Base-by-base conservation (phyloP, 1,140 invertebrate species). In the Mizuhopecten yessoensis region DNA sequence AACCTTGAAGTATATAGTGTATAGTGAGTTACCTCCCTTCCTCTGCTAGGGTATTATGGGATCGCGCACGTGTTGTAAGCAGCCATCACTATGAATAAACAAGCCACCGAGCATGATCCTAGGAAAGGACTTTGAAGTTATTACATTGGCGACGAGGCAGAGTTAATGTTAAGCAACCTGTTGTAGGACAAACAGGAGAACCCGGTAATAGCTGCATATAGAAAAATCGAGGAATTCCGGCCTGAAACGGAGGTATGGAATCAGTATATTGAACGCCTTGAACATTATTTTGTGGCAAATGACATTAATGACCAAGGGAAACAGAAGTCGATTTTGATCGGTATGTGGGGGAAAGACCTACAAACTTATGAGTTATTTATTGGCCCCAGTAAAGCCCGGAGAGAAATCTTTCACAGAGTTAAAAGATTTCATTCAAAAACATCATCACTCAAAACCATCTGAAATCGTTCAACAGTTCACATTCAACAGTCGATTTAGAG, bases 381-480 rank as follows among this genome's bases (percentile, higher is more conserved):
- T 49, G 42, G 88, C 89, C 15, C 90, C 93, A 34, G 34, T 23
- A 7, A 91, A 91, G 34, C 92, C 93, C 17, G 87, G 42, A 29
- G 88, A 88, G 20, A 91, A 91, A 36, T 34, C 49, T 94, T 87
- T 86, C n/a, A 33, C 29, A 0, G 89, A 93, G 2, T 36, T 92
- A 89, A 49, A 89, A 33, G 49, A 93, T 11, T 34, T 93, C 17
- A 34, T 94, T 9, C 86, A 91, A n/a, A 49, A 92, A 23, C 90
- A 94, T 91, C 23, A 90, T 15, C 29, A 91, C 34, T 92, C 93
- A 34, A 86, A 86, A 33, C 92, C 92, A 23, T 93, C 91, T 2
- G 42, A 23, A 34, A 94, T 93, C 34, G 87, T 92, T 13, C 33
- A 92, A 34, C 36, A 92, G 11, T 94, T 75, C 88, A 92, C 91